Conservation (phyloP, 2,888 invertebrate genomes). For the Alviniconcha strummeri region DNA sequence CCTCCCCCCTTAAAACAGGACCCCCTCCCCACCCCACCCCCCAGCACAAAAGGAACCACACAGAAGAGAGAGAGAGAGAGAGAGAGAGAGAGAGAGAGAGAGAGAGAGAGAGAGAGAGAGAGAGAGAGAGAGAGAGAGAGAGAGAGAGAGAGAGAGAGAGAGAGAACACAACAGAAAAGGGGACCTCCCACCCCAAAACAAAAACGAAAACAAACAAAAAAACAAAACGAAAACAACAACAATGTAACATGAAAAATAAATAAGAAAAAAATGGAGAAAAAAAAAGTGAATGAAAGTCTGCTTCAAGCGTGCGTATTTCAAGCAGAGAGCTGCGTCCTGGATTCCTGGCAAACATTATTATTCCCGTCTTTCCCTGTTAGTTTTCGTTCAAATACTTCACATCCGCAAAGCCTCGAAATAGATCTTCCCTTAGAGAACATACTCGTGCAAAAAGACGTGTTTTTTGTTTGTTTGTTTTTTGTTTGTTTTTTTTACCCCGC, state of each 20-base stretch:
- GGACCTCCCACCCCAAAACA: not conserved
- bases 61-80: constrained; percentile 6
- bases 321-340: not conserved
- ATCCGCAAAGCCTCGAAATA: no score
- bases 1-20: no score
- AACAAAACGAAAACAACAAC: not conserved
- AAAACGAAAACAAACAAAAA: not conserved
- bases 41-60: not conserved
- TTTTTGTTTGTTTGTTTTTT: no score
- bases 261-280: not conserved
- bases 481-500: no score
- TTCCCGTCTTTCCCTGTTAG: not conserved
- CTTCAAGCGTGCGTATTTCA: not conserved
- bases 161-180: not conserved
- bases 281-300: not conserved
- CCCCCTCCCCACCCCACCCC: no score
- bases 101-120: constrained; percentile 8
- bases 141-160: not conserved
- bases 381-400: no score
- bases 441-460: no score
- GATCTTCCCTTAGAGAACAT: no score
- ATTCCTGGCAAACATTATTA: not conserved
- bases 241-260: not conserved
- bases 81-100: constrained; percentile 7
- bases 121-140: constrained; percentile 8